These are phyloP conservation scores for Hippopotamyrus pictus DNA, from an alignment of 2,797 vertebrate species.

Conservation along the genomic window DNA sequence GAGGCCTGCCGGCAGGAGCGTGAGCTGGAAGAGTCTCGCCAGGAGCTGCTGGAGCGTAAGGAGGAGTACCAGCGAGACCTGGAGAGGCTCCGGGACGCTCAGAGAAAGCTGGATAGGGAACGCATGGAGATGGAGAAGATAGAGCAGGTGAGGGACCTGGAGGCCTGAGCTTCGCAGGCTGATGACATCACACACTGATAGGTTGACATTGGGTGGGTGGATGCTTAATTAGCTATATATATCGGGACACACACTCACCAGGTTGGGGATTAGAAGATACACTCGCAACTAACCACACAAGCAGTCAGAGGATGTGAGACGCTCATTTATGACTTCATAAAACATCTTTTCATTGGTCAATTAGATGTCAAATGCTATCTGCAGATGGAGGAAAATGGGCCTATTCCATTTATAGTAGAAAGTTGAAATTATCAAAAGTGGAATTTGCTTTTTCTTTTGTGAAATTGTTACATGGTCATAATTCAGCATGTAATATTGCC, in stretches of 20 bases:
- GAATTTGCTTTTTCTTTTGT: not conserved
- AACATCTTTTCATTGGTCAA: not conserved
- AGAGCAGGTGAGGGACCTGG: constrained; percentile 41
- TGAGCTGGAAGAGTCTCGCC: constrained; percentile 57
- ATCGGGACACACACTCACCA: not conserved
- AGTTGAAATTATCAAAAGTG: not conserved
- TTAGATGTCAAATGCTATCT: not conserved
- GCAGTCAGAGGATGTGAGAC: not conserved
- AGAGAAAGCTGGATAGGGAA: constrained; percentile 74
- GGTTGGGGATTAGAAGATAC: not conserved
- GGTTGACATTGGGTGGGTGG: not conserved
- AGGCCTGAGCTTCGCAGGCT: constrained; percentile 36
- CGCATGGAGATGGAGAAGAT: constrained; percentile 62
- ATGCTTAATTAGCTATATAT: not conserved
- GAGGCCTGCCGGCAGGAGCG: constrained; percentile 43
- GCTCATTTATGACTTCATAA: not conserved
- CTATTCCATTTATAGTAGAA: not conserved
- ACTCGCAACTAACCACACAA: not conserved
- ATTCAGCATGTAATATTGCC: not conserved
- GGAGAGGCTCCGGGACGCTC: constrained; percentile 64
- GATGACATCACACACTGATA: not conserved
- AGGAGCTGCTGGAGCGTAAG: constrained; percentile 64
- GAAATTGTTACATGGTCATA: not conserved
- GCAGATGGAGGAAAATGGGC: not conserved
- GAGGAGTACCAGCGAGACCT: constrained; percentile 72